Evolutionary conservation across 35 echinoderm and acorn worm genomes (phyloP).

Genomic region (Diadema setosum): DNA sequence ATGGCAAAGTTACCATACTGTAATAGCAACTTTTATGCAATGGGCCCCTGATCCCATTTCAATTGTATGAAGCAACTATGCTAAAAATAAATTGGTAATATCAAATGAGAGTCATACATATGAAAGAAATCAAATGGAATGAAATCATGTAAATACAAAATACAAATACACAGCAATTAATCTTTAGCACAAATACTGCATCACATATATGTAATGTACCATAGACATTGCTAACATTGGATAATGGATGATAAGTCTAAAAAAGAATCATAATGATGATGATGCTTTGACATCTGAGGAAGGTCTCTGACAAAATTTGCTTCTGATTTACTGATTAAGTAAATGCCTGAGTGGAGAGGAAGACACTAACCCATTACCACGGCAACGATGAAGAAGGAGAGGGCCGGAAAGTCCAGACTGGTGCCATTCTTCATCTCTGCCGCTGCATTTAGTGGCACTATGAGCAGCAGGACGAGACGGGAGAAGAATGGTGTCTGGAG

Average conservation of each 20-base stretch:
- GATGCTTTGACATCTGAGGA: neutral
- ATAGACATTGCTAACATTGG: neutral
- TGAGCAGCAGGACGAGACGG: conserved; percentile 51
- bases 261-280: neutral
- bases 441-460: conserved; percentile 86
- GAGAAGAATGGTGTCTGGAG: conserved; percentile 75
- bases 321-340: neutral
- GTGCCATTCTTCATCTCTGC: conserved; percentile 70
- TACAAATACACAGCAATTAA: neutral
- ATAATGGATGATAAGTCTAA: neutral
- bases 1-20: too few relatives aligned
- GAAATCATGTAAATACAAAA: too few relatives aligned
- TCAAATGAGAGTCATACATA: too few relatives aligned
- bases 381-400: conserved; percentile 55
- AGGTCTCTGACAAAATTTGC: too few relatives aligned
- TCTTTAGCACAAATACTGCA: neutral
- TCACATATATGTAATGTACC: neutral
- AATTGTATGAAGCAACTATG: too few relatives aligned
- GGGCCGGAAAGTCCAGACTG: conserved; percentile 55
- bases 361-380: conserved; percentile 59
- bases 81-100: too few relatives aligned
- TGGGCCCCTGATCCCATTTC: too few relatives aligned
- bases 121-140: too few relatives aligned
- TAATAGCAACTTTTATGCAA: too few relatives aligned
- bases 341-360: neutral